These are phyloP conservation scores for Rhynchotus rufescens DNA, from an alignment of 2,797 vertebrate genomes.

Conservation along the genomic window DNA sequence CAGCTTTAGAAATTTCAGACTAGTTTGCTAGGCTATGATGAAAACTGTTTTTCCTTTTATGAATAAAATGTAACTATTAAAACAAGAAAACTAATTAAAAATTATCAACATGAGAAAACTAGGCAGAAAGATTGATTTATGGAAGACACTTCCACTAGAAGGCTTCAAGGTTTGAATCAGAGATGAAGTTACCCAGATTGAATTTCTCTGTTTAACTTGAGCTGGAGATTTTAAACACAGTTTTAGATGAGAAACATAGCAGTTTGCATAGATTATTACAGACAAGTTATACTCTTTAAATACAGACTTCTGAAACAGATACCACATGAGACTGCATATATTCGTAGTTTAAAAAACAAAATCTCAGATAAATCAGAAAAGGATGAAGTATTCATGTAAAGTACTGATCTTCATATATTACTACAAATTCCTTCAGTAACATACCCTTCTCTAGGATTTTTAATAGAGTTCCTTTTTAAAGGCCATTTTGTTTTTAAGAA, in stretches of 20 bases:
- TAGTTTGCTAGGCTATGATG: neutral
- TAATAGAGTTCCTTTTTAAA: neutral
- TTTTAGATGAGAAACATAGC: neutral
- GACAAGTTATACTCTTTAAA: neutral
- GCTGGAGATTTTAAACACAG: neutral
- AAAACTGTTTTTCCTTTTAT: conserved; percentile 1
- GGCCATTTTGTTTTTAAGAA: neutral
- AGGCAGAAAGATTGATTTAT: neutral
- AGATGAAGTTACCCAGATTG: neutral
- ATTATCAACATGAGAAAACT: neutral
- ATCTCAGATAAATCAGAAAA: neutral
- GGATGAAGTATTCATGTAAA: neutral
- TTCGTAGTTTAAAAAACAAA: neutral
- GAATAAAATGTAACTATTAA: neutral
- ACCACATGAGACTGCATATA: neutral
- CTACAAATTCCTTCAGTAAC: neutral
- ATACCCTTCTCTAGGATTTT: neutral
- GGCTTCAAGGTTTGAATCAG: neutral
- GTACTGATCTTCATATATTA: accelerated
- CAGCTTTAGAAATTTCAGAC: conserved; percentile 26
- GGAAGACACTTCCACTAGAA: neutral
- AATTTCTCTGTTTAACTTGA: neutral
- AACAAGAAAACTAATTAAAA: conserved; percentile 2
- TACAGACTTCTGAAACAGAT: neutral
- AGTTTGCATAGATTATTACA: neutral